A percentile compares a stretch with the other conserved stretches of the same genome.
Evolutionary conservation across 1,140 invertebrate genomes (phyloP).

Genomic region (Cataglyphis hispanica): DNA sequence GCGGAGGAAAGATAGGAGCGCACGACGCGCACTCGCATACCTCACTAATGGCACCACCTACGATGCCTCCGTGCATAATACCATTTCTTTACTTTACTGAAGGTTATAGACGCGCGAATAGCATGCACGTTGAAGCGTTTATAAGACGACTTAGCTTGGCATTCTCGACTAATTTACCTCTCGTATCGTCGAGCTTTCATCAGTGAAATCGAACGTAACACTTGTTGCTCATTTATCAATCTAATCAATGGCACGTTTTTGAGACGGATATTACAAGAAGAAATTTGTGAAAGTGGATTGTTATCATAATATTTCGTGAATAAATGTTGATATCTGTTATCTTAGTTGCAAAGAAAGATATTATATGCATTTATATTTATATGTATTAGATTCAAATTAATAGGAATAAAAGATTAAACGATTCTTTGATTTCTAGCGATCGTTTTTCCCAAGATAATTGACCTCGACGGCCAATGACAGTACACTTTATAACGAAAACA

Average conservation of each 20-base stretch:
- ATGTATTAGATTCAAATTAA: too few species aligned
- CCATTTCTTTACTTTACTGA: background rate
- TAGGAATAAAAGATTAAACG: background rate
- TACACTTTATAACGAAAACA: constrained; percentile 33
- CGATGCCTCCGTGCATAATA: constrained; percentile 27
- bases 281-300: background rate
- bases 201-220: background rate
- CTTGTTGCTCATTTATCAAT: background rate
- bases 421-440: background rate
- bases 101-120: background rate
- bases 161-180: background rate
- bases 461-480: background rate
- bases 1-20: constrained; percentile 34
- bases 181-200: background rate
- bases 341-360: background rate
- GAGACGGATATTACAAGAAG: background rate
- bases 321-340: background rate
- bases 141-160: background rate
- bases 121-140: background rate
- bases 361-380: too few species aligned
- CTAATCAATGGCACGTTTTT: background rate
- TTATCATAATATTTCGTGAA: background rate
- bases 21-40: constrained; percentile 27
- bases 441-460: constrained; percentile 1
- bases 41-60: constrained; percentile 41